A percentile compares a stretch with the other conserved stretches of the same genome.
Evolutionary conservation across 1,140 invertebrate species (phyloP).

Genomic region (Zaprionus kolodkinae): DNA sequence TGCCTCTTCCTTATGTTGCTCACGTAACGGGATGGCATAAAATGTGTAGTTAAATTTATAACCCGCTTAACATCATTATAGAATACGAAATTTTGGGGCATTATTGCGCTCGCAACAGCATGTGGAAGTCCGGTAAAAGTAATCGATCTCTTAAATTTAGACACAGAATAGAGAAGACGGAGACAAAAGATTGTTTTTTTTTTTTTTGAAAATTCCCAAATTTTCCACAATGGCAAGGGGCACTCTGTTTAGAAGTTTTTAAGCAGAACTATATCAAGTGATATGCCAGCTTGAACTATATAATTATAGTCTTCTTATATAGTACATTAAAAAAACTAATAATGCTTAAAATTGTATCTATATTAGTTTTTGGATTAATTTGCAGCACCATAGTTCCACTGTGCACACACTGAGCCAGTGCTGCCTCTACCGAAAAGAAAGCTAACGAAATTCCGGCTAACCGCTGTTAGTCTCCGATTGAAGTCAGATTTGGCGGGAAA

Average conservation of each 20-base stretch:
- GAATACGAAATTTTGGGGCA: slow-evolving; percentile 59
- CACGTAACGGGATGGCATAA: slow-evolving; percentile 76
- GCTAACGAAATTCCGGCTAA: too few relatives aligned
- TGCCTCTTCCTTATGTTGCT: slow-evolving; percentile 59
- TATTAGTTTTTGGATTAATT: background rate
- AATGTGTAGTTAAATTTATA: slow-evolving; percentile 78
- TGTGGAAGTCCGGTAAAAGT: slow-evolving; percentile 9
- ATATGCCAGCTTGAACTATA: too few relatives aligned
- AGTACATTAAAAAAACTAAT: too few relatives aligned
- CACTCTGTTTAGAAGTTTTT: too few relatives aligned
- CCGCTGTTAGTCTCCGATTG: too few relatives aligned
- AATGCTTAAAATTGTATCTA: background rate
- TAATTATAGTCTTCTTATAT: too few relatives aligned
- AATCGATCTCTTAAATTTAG: background rate
- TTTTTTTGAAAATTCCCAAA: background rate
- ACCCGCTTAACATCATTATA: slow-evolving; percentile 53
- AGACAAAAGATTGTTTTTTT: background rate
- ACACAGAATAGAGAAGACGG: background rate
- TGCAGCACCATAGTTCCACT: slow-evolving; percentile 2
- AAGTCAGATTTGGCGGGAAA: too few relatives aligned
- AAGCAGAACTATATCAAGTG: too few relatives aligned
- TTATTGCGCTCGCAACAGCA: slow-evolving; percentile 16
- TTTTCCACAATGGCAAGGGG: too few relatives aligned
- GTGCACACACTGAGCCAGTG: slow-evolving; percentile 2
- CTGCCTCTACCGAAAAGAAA: too few relatives aligned